Percentiles rank a stretch among this genome's conserved stretches.
Evolutionary conservation across 2,888 invertebrate species (phyloP).

Genomic region (Aporophyla nigra): DNA sequence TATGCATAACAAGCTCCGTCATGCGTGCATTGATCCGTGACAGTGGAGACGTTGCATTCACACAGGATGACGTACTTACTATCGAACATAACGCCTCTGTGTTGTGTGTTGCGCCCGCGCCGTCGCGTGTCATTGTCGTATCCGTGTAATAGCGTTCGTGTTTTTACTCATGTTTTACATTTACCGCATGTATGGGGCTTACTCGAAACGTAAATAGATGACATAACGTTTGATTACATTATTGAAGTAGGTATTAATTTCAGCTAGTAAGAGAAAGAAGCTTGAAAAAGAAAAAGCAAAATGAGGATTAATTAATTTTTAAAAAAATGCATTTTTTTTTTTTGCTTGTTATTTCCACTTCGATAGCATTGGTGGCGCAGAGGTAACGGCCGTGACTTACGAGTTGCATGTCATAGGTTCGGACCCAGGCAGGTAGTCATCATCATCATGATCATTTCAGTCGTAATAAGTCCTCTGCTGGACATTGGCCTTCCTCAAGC

Average conservation of each 20-base stretch:
- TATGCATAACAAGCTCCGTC: conserved; percentile 24
- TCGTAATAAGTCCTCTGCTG: no score
- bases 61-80: conserved; percentile 16
- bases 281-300: no score
- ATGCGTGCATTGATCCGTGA: conserved; percentile 37
- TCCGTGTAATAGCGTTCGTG: conserved; percentile 40
- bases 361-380: no score
- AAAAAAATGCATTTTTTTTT: no score
- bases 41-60: conserved; percentile 37
- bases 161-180: conserved; percentile 35
- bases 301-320: no score
- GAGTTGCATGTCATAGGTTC: no score
- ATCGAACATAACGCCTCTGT: conserved; percentile 28
- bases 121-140: conserved; percentile 49
- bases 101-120: conserved; percentile 45
- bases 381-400: no score
- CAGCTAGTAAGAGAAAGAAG: neutral
- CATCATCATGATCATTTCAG: no score
- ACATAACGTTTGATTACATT: neutral
- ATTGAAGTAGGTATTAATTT: neutral
- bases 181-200: conserved; percentile 19
- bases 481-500: no score
- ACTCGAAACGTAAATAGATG: neutral
- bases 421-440: no score
- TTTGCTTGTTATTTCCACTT: no score